phyloP scores from a whole-genome alignment of 2,797 vertebrate genomes.

The Lerista edwardsae region DNA sequence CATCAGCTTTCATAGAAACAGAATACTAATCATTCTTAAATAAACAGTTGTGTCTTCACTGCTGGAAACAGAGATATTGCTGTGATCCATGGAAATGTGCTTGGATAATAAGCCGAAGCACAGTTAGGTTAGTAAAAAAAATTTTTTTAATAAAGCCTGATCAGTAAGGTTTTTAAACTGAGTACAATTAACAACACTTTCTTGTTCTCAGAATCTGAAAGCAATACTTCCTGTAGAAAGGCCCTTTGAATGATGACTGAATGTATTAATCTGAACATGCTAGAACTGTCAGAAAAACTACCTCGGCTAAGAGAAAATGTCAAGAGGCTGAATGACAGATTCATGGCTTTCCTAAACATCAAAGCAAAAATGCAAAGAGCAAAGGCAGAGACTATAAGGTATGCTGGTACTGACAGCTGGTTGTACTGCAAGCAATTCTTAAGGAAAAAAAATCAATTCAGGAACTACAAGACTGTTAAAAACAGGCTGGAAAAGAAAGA shows the following conservation, averaged over 20 bases:
- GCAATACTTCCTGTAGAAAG: neutral
- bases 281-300: slow-evolving; percentile 22
- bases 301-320: slow-evolving; percentile 1
- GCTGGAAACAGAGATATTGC: neutral
- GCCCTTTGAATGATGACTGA: neutral
- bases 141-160: neutral
- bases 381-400: neutral
- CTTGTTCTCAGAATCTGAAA: slow-evolving; percentile 9
- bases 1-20: neutral
- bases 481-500: neutral
- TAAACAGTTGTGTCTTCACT: neutral
- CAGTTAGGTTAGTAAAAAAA: neutral
- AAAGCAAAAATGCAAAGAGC: slow-evolving; percentile 11
- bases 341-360: slow-evolving; percentile 4
- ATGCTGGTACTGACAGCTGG: neutral
- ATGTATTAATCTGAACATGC: neutral
- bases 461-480: neutral
- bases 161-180: slow-evolving; percentile 1
- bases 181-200: slow-evolving; percentile 6
- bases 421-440: neutral
- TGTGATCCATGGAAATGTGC: neutral
- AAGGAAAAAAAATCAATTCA: neutral
- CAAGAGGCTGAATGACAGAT: slow-evolving; percentile 22
- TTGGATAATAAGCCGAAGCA: neutral
- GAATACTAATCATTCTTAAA: neutral